Conservation (phyloP, 2,113 vertebrate species). For the Melanerpes formicivorus region DNA sequence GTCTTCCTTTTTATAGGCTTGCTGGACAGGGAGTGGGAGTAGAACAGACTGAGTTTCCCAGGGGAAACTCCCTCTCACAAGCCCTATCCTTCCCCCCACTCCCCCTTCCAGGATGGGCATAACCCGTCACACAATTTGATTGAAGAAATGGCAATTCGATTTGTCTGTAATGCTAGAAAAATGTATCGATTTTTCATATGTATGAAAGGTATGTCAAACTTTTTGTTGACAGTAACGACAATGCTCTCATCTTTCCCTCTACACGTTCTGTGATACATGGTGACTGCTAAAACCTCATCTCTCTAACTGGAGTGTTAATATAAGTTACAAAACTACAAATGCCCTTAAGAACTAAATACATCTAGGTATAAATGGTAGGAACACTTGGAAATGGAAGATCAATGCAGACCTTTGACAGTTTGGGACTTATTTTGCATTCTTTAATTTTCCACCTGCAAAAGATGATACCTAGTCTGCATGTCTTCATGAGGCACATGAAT, state of each 20-base stretch:
- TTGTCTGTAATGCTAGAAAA: not conserved
- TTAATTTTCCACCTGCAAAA: not conserved
- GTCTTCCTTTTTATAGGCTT: no score
- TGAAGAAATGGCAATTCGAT: not conserved
- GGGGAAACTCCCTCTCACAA: no score
- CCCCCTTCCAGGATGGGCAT: no score
- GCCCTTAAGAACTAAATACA: not conserved
- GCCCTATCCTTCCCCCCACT: no score
- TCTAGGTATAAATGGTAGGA: not conserved
- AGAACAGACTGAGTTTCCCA: no score
- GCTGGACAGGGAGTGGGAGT: no score
- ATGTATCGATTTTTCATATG: not conserved
- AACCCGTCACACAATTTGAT: not conserved
- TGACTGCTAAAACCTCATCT: not conserved
- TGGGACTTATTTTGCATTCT: not conserved
- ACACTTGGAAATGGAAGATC: not conserved
- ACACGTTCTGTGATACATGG: not conserved
- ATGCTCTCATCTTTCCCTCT: not conserved
- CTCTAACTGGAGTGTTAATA: not conserved
- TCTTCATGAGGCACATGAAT: not conserved
- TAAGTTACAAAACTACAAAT: not conserved
- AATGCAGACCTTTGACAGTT: not conserved
- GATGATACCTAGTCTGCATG: not conserved
- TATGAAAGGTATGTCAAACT: not conserved
- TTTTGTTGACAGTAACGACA: not conserved